Conservation (phyloP, 2,888 invertebrate genomes). For the Athalia circularis region DNA sequence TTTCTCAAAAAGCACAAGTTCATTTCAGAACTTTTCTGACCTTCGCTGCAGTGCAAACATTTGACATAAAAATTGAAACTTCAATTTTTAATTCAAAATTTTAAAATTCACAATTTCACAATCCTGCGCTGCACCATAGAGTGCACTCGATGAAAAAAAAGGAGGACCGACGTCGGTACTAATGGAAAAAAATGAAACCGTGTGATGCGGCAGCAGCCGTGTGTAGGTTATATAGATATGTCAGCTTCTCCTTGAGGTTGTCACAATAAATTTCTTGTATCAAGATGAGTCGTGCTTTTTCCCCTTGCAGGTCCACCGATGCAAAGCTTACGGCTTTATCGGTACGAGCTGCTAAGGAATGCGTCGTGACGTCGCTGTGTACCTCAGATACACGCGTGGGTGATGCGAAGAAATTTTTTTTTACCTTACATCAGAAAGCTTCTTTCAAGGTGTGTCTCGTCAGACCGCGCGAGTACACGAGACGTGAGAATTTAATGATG, state of each 20-base stretch:
- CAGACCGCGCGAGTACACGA: neutral
- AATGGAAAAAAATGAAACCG: slow-evolving; percentile 6
- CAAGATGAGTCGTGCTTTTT: slow-evolving; percentile 59
- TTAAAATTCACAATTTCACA: too few species aligned
- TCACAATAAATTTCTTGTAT: slow-evolving; percentile 58
- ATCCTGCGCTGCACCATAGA: too few species aligned
- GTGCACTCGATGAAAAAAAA: neutral
- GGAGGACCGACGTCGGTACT: neutral
- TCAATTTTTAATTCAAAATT: too few species aligned
- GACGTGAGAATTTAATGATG: slow-evolving; percentile 28
- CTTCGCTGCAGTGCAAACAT: too few species aligned
- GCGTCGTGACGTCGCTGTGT: neutral
- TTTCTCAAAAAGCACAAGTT: too few species aligned
- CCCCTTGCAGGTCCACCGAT: slow-evolving; percentile 48
- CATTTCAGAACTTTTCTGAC: too few species aligned
- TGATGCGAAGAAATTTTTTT: too few species aligned
- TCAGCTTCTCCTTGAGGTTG: slow-evolving; percentile 25
- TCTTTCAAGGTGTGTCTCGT: too few species aligned
- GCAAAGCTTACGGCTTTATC: slow-evolving; percentile 36
- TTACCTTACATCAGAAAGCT: too few species aligned
- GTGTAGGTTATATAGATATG: slow-evolving; percentile 13
- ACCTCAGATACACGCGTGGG: neutral
- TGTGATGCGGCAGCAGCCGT: neutral
- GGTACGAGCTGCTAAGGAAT: slow-evolving; percentile 14
- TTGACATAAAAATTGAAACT: too few species aligned